Conservation (phyloP, 1,140 invertebrate genomes). For the Araneus ventricosus region DNA sequence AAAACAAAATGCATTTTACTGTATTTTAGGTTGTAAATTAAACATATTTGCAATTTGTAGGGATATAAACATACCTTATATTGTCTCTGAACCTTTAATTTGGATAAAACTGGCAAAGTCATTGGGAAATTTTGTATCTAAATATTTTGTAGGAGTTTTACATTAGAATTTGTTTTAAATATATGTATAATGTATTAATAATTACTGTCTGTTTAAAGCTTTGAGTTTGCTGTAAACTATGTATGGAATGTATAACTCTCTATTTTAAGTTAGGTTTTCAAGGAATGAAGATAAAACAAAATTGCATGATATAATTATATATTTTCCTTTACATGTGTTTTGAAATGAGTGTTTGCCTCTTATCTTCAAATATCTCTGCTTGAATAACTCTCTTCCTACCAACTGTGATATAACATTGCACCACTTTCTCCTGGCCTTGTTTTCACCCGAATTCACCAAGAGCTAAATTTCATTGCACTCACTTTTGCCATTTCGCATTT, state of each 20-base stretch:
- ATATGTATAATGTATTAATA: not conserved
- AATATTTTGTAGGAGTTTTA: too few relatives aligned
- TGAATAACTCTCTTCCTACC: conserved; percentile 50
- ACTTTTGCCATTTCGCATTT: conserved; percentile 3
- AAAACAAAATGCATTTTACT: too few relatives aligned
- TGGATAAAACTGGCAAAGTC: too few relatives aligned
- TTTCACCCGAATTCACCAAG: conserved; percentile 37
- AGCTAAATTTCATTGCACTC: conserved; percentile 49
- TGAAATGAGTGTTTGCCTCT: conserved; percentile 7
- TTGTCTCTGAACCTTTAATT: too few relatives aligned
- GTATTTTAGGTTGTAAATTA: too few relatives aligned
- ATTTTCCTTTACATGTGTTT: conserved; percentile 36
- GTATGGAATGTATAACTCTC: not conserved
- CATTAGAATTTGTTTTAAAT: not conserved
- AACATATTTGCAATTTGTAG: too few relatives aligned
- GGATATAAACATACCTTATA: too few relatives aligned
- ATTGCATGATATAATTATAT: conserved; percentile 23
- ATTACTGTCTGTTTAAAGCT: not conserved
- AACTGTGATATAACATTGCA: conserved; percentile 72
- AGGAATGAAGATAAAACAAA: conserved; percentile 29
- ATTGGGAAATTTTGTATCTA: too few relatives aligned
- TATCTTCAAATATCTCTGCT: conserved; percentile 37
- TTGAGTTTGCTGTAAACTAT: not conserved
- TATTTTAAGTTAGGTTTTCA: not conserved
- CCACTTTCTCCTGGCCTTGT: conserved; percentile 49